Evolutionary conservation across 2,797 vertebrate species (phyloP).

Genomic region (Pipistrellus kuhlii): DNA sequence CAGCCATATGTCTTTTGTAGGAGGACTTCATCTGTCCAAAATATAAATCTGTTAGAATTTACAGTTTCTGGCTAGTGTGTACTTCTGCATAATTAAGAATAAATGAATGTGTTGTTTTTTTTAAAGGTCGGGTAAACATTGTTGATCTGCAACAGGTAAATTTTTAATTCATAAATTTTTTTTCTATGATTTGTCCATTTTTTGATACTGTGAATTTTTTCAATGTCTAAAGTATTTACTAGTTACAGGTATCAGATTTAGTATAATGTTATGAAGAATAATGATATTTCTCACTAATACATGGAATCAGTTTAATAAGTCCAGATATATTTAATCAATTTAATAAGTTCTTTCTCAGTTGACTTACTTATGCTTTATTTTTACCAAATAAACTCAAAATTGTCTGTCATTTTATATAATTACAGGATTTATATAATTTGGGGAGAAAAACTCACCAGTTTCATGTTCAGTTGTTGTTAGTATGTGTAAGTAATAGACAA

Average conservation of each 20-base stretch:
- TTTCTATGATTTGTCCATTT: slow-evolving; percentile 52
- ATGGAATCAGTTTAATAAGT: not conserved
- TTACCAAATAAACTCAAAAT: slow-evolving; percentile 46
- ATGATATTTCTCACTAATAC: not conserved
- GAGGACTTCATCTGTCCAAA: not conserved
- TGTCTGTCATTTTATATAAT: slow-evolving; percentile 9
- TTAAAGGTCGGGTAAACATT: slow-evolving; percentile 95
- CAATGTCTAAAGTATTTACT: not conserved
- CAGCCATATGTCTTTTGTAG: not conserved
- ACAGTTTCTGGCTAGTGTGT: not conserved
- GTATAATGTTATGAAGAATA: slow-evolving; percentile 20
- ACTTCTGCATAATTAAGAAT: slow-evolving; percentile 43
- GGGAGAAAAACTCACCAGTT: slow-evolving; percentile 12
- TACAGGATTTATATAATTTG: not conserved
- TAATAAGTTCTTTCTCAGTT: slow-evolving; percentile 49
- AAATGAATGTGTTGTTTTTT: slow-evolving; percentile 77
- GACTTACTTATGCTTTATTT: slow-evolving; percentile 9
- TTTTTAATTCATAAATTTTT: slow-evolving; percentile 64
- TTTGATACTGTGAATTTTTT: slow-evolving; percentile 28
- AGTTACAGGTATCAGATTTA: slow-evolving; percentile 25
- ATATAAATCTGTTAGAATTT: slow-evolving; percentile 37
- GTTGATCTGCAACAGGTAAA: slow-evolving; percentile 97
- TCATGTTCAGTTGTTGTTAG: slow-evolving; percentile 43
- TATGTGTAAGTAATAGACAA: slow-evolving; percentile 10
- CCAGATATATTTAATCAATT: slow-evolving; percentile 21